A percentile compares a stretch with the other conserved stretches of the same genome.
Evolutionary conservation across 2,113 vertebrate genomes (phyloP).

Genomic region (Paramormyrops kingsleyae): DNA sequence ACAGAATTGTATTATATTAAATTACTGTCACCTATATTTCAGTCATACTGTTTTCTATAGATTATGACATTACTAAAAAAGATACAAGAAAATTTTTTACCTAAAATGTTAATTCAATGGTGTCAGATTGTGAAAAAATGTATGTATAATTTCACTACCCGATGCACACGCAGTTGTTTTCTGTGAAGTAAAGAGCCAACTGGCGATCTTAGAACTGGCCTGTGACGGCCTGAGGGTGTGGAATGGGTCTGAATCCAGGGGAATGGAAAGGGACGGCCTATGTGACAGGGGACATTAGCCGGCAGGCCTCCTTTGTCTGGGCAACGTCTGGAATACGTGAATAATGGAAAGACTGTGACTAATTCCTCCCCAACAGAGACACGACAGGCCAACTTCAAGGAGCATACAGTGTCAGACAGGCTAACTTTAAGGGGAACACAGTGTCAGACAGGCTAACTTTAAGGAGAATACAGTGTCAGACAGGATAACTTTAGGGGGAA

Average conservation of each 20-base stretch:
- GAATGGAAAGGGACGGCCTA: neutral
- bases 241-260: neutral
- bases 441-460: neutral
- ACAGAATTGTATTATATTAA: neutral
- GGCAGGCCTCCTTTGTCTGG: neutral
- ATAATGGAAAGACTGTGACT: constrained; percentile 14
- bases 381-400: neutral
- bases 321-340: neutral
- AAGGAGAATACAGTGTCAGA: neutral
- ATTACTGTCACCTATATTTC: neutral
- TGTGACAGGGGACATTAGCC: neutral
- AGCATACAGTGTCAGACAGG: neutral
- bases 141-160: neutral
- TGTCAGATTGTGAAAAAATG: neutral
- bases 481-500: neutral
- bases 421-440: neutral
- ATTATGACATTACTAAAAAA: neutral
- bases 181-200: neutral
- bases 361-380: neutral
- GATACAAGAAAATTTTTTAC: neutral
- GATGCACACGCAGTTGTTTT: neutral
- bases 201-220: neutral
- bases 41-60: neutral
- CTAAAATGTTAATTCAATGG: neutral
- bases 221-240: neutral